Conservation (phyloP, 2,113 vertebrate genomes). For the Crotalus viridis region DNA sequence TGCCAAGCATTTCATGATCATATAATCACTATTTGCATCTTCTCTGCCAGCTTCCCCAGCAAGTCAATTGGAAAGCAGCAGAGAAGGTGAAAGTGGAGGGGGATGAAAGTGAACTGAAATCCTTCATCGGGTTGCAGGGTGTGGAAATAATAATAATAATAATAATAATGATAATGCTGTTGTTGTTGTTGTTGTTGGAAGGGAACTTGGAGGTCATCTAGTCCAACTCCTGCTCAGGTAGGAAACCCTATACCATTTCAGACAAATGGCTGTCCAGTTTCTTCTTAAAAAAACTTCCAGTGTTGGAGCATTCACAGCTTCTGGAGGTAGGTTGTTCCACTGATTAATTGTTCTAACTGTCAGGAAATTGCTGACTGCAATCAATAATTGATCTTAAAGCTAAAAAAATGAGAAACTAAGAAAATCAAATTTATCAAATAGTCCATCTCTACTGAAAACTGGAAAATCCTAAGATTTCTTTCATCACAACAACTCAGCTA, state of each 20-base stretch:
- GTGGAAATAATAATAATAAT: neutral
- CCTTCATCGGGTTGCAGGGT: neutral
- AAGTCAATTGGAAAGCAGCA: neutral
- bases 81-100: neutral
- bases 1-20: neutral
- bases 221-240: too few species aligned
- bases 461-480: neutral
- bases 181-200: too few species aligned
- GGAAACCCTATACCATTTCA: too few species aligned
- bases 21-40: neutral
- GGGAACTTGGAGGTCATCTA: too few species aligned
- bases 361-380: neutral
- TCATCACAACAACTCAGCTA: neutral
- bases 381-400: neutral
- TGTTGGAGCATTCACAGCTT: too few species aligned
- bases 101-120: neutral
- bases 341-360: too few species aligned
- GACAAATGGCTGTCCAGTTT: too few species aligned
- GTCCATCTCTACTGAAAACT: neutral
- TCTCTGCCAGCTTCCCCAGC: neutral
- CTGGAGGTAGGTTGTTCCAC: too few species aligned
- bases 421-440: neutral
- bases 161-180: too few species aligned
- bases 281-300: too few species aligned
- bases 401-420: neutral